Evolutionary conservation across 2,113 vertebrate species (phyloP), one percentile per base, ranked within the genome.

Genomic region (Sula dactylatra): DNA sequence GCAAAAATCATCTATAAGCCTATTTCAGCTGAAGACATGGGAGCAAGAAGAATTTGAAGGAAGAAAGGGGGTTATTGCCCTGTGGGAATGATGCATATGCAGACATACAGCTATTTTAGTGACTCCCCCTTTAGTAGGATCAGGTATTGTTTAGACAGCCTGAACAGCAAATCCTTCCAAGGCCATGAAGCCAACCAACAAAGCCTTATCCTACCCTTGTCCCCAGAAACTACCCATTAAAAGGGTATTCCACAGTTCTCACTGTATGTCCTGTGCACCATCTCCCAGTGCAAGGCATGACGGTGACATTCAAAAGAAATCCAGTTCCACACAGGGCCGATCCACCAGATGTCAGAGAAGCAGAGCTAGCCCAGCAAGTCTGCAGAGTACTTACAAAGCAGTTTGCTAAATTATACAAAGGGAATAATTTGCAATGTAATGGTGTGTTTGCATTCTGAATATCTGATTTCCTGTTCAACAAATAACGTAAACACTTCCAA

Each of bases 401-500:
- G 72, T 96, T 94, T 73, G 54, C 86, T 97, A 84, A 95, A 81
- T 95, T 91, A 96, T 87, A 95, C 87, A 95, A 97, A 95, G 91
- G 96, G 83, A 92, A 96, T 97, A 78, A 95, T 94, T 94, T 95
- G 86, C 93, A 94, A 94, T 25, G 72, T 93, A 96, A 96, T 95
- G 69, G 77, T 47, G 78, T 93, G 54, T 98, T 97, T 96, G 91
- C 79, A 86, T 94, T 97, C 88, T 89, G 86, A 97, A 94, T 87
- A 94, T 96, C 94, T 97, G 95, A 97, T 95, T 97, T 97, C 91
- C 96, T 95, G 67, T 94, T 97, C 95, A 86, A 93, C 83, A 97
- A 97, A 93, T 81, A 98, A 96, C 95, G 91, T 97, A 97, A 98
- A 97, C 66, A 88, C 82, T 97, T 95, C 93, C 92, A 90, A 80